Evolutionary conservation across 2,797 vertebrate species (phyloP).

Genomic region (Chloroceryle inda): DNA sequence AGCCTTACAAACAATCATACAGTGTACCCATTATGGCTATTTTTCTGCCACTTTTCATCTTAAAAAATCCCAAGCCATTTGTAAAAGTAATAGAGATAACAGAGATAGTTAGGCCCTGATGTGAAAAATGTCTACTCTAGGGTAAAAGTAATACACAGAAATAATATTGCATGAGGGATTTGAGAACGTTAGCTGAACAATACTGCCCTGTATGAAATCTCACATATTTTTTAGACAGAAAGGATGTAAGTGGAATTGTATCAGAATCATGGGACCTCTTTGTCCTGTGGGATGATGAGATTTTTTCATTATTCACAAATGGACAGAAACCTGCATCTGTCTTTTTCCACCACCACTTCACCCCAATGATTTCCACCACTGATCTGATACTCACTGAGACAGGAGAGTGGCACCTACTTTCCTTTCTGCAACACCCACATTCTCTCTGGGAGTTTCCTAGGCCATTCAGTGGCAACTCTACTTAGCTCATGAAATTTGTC

Average conservation of each 20-base stretch:
- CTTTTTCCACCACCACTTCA: background rate
- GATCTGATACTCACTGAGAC: background rate
- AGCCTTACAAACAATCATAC: background rate
- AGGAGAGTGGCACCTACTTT: background rate
- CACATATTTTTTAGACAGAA: background rate
- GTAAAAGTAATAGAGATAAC: background rate
- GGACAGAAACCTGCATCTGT: background rate
- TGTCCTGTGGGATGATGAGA: accelerated
- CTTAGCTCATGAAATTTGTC: background rate
- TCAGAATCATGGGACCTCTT: background rate
- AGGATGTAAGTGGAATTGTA: background rate
- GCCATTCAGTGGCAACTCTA: background rate
- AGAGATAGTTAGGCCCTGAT: background rate
- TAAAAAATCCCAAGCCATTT: background rate
- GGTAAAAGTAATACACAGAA: background rate
- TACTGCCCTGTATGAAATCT: background rate
- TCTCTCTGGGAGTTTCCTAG: background rate
- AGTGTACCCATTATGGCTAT: background rate
- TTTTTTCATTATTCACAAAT: background rate
- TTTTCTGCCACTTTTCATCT: background rate
- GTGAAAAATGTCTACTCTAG: background rate
- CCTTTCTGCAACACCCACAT: background rate
- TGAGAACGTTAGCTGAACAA: background rate
- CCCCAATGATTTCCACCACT: background rate
- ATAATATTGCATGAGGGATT: accelerated